Evolutionary conservation across 2,113 vertebrate genomes (phyloP), one percentile per base, ranked within the genome.

Genomic region (Scopus umbretta): DNA sequence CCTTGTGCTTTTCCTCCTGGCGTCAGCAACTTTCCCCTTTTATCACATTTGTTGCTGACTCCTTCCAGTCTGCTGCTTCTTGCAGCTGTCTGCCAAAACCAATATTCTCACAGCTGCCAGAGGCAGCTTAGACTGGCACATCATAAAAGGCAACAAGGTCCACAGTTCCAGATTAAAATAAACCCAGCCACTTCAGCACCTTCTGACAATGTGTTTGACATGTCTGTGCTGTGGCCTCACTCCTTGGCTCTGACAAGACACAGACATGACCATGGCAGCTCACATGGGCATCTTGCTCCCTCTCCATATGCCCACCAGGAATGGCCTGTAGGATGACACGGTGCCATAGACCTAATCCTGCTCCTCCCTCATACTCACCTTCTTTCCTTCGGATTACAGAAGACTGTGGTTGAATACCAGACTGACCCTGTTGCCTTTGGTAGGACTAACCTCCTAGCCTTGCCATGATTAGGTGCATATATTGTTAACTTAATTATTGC

Each of bases 51-150:
- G 95, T 89, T 96, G 85, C 97, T 97, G 97, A 97, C 96, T 98
- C 97, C 97, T 97, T 97, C 89, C 92, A 96, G 97, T 98, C 97
- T 98, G 92, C 92, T 95, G 94, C 90, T 96, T 86, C 96, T 97
- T 97, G 85, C 63, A 96, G 96, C 91, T 92, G 76, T 88, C 94
- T 98, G 97, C 97, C 97, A 97, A 98, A 98, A 96, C 97, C 93
- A 97, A 98, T 97, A 97, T 96, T 97, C 97, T 88, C 96, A 90
- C 97, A 98, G 96, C 97, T 97, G 96, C 95, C 95, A 96, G 91
- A 97, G 96, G 96, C 94, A 96, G 95, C 95, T 97, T 97, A 95
- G 94, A 97, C 96, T 97, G 97, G 97, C 96, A 93, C 96, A 68
- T 97, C 96, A 97, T 97, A 97, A 97, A 97, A 97, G 97, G 94